These are phyloP conservation scores for Myrmecophaga tridactyla DNA, from an alignment of 2,113 vertebrate species.

Conservation along the genomic window DNA sequence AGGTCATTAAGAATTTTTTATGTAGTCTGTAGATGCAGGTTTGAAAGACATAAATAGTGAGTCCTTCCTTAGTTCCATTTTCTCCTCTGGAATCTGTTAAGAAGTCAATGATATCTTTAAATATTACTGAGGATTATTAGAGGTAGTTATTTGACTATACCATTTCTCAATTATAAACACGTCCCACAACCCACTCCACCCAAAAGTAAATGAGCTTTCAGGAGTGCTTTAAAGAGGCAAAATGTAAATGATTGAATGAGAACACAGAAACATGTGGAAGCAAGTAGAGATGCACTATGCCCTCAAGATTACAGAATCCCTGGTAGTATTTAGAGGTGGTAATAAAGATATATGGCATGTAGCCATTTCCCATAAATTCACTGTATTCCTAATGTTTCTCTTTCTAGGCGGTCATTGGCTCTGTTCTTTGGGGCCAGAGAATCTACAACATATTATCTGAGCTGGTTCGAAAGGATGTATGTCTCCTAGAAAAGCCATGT, in stretches of 20 bases:
- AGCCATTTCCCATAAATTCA: background rate
- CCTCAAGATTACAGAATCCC: background rate
- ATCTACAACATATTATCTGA: background rate
- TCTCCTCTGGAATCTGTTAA: background rate
- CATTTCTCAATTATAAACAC: background rate
- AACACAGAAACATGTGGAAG: background rate
- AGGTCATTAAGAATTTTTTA: background rate
- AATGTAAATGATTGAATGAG: background rate
- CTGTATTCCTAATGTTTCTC: background rate
- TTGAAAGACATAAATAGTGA: background rate
- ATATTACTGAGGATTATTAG: background rate
- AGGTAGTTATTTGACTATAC: background rate
- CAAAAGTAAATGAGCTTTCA: background rate
- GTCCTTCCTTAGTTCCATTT: background rate
- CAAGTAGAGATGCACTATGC: background rate
- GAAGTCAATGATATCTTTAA: background rate
- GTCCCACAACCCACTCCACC: background rate
- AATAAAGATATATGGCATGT: no score
- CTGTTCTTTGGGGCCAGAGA: background rate
- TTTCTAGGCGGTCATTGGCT: background rate
- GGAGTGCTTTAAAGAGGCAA: background rate
- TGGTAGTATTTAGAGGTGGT: no score
- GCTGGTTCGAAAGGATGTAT: no score
- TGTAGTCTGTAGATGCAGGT: background rate
- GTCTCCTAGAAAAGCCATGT: no score